phyloP scores from a whole-genome alignment of 2,797 vertebrate genomes.

The Heteromormyrus szaboi region DNA sequence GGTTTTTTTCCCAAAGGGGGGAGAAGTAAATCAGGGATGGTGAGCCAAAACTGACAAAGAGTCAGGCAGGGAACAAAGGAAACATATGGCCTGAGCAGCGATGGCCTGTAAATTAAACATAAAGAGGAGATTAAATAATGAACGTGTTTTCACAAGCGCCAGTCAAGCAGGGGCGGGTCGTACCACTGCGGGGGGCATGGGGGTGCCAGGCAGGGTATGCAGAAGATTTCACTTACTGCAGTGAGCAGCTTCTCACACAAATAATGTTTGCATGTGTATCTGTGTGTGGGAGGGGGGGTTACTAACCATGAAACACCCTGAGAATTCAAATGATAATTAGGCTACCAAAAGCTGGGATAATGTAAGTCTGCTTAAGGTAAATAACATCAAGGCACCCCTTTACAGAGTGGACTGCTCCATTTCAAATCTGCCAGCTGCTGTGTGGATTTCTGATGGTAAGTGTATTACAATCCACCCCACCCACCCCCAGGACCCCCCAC shows the following conservation, averaged over 20 bases:
- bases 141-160: conserved; percentile 68
- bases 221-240: background rate
- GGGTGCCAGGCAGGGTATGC: background rate
- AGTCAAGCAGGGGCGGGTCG: conserved; percentile 48
- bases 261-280: background rate
- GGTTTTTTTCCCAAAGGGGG: background rate
- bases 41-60: conserved; percentile 36
- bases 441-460: conserved; percentile 50
- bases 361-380: background rate
- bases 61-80: conserved; percentile 65
- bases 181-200: conserved; percentile 35
- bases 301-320: background rate
- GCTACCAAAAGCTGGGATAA: background rate
- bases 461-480: conserved; percentile 49
- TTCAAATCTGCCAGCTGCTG: conserved; percentile 58
- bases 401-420: conserved; percentile 35
- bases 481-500: background rate
- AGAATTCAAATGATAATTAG: background rate
- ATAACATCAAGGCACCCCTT: conserved; percentile 6
- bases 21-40: conserved; percentile 19
- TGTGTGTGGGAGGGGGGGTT: background rate
- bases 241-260: conserved; percentile 17
- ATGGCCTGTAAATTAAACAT: conserved; percentile 84
- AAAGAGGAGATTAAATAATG: conserved; percentile 83
- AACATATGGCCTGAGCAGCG: conserved; percentile 74